Conservation (phyloP, 1,140 invertebrate genomes). For the Coenobita brevimanus region DNA sequence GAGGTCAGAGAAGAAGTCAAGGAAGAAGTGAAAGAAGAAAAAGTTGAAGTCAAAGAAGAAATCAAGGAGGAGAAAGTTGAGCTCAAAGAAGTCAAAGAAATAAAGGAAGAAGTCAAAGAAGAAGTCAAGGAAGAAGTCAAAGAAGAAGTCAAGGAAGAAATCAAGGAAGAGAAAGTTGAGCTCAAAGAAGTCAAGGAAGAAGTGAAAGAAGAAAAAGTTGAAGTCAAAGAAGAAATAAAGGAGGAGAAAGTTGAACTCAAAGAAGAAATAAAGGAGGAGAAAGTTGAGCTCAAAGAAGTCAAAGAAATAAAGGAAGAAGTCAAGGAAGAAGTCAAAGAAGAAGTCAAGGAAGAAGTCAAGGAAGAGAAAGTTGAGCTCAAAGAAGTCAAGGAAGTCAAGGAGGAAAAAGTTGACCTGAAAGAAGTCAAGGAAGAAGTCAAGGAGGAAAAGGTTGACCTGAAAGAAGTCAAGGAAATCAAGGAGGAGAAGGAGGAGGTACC, state of each 20-base stretch:
- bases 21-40: conserved; percentile 21
- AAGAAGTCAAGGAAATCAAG: too few relatives aligned
- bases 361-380: conserved; percentile 34
- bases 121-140: background rate
- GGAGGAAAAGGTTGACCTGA: background rate
- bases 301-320: background rate
- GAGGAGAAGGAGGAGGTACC: too few relatives aligned
- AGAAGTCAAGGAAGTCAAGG: conserved; percentile 28
- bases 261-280: conserved; percentile 30
- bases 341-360: conserved; percentile 24
- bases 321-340: background rate
- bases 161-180: background rate
- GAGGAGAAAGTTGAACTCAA: background rate
- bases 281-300: too few relatives aligned
- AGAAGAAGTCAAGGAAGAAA: background rate
- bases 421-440: background rate
- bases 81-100: conserved; percentile 40
- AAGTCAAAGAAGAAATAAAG: background rate
- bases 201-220: background rate
- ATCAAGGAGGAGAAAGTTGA: conserved; percentile 18
- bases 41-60: conserved; percentile 22
- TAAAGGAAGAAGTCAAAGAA: background rate
- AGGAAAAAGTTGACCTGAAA: too few relatives aligned
- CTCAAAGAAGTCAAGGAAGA: background rate
- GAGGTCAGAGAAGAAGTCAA: background rate